Evolutionary conservation across 2,113 vertebrate genomes (phyloP).

Genomic region (Megaceryle torquata): DNA sequence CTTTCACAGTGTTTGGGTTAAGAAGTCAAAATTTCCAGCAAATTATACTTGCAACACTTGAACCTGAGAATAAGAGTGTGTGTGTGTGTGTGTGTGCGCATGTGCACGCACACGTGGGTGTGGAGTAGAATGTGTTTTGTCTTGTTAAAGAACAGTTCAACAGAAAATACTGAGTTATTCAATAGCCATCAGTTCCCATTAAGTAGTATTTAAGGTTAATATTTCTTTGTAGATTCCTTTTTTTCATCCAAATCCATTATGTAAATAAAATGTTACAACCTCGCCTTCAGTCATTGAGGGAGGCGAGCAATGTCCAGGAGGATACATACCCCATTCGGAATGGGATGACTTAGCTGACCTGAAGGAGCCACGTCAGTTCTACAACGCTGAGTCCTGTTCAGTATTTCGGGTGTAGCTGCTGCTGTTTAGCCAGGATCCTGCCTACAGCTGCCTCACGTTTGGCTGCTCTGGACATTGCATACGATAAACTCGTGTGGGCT

Average conservation of each 20-base stretch:
- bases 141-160: background rate
- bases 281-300: background rate
- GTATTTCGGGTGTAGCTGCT: background rate
- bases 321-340: background rate
- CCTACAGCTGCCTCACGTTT: background rate
- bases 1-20: background rate
- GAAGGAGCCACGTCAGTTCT: background rate
- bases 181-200: background rate
- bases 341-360: background rate
- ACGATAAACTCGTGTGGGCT: background rate
- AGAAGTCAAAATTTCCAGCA: background rate
- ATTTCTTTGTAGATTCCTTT: background rate
- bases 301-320: fast-evolving
- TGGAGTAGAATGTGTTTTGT: background rate
- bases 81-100: no score
- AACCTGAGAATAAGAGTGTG: background rate
- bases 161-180: background rate
- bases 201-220: background rate
- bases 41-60: background rate
- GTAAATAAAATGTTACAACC: background rate
- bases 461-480: background rate
- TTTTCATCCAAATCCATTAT: background rate
- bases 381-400: fast-evolving
- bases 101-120: fast-evolving
- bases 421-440: background rate